Evolutionary conservation across 1,140 invertebrate genomes (phyloP), one percentile per base, ranked within the genome.

Genomic region (Teleopsis dalmanni): DNA sequence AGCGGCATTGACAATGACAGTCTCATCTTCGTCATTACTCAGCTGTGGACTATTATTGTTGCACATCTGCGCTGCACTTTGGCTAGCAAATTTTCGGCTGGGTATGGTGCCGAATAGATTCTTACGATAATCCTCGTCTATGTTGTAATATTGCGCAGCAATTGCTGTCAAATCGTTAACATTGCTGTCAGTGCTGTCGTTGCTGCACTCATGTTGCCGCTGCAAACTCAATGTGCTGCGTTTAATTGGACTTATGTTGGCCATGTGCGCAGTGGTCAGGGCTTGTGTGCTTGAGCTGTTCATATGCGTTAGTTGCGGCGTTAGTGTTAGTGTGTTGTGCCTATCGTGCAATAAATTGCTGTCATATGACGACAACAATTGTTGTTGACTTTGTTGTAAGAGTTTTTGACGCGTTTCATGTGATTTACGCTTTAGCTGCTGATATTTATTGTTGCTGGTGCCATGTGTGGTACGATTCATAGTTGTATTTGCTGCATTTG

Each of bases 111-210:
- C 67, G 40, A 70, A 70, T 5, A 65, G 55, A 53, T 65, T 70
- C 52, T 67, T 67, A 13, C 67, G 63, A 51, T 70, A 70, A 51
- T 70, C 67, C 31, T 70, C 60, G 11, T 56, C 57, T 25, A 59
- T 57, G 48, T 50, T 41, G 22, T 47, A 48, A 42, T 51, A 57
- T 10, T 56, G 58, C 26, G 38, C 22, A 4, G 27, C 42, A 4
- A 42, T 41, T 19, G 21, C 6, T 26, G 57, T 54, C 19, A 19
- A 11, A 3, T 13, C 9, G 3, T 7, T 27, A 26, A 7, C 8
- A 22, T 5, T 11, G 19, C 2, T 13, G 8, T n/a, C 18, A 10
- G 10, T 21, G 19, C 4, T n/a, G 10, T 45, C 33, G 3, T 27
- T 14, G 21, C 44, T 3, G 6, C 16, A 31, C 14, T 36, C 10